Evolutionary conservation across 1,140 invertebrate genomes (phyloP).

Genomic region (Epicauta chinensis): DNA sequence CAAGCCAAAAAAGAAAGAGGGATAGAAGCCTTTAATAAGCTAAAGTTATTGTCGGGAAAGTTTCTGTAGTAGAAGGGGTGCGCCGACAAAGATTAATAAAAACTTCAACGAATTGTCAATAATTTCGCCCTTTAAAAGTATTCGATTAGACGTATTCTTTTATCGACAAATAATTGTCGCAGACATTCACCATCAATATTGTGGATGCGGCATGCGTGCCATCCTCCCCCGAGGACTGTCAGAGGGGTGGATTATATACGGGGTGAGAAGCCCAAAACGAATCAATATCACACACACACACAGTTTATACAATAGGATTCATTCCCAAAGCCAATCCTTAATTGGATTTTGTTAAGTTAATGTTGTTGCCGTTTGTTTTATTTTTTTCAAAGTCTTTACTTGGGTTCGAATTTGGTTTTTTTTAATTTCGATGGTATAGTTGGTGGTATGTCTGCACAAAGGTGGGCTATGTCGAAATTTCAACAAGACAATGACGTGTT

Average conservation of each 20-base stretch:
- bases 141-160: too few relatives aligned
- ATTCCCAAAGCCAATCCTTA: slow-evolving; percentile 9
- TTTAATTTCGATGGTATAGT: too few relatives aligned
- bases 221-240: slow-evolving; percentile 5
- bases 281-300: slow-evolving; percentile 20
- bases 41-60: slow-evolving; percentile 1
- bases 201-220: slow-evolving; percentile 20
- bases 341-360: slow-evolving; percentile 21
- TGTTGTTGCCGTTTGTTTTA: background rate
- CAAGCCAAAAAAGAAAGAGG: background rate
- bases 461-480: too few relatives aligned
- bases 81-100: slow-evolving; percentile 15
- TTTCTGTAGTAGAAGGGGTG: slow-evolving; percentile 3
- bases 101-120: background rate
- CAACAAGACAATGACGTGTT: too few relatives aligned
- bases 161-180: too few relatives aligned
- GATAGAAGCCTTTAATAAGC: slow-evolving; percentile 4
- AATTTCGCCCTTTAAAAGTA: too few relatives aligned
- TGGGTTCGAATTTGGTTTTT: too few relatives aligned
- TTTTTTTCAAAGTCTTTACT: too few relatives aligned
- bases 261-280: slow-evolving; percentile 13
- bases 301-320: slow-evolving; percentile 19
- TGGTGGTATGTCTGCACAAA: too few relatives aligned
- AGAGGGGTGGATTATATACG: slow-evolving; percentile 6
- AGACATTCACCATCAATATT: too few relatives aligned